Conservation (phyloP, 2,113 vertebrate genomes). For the Perca fluviatilis region DNA sequence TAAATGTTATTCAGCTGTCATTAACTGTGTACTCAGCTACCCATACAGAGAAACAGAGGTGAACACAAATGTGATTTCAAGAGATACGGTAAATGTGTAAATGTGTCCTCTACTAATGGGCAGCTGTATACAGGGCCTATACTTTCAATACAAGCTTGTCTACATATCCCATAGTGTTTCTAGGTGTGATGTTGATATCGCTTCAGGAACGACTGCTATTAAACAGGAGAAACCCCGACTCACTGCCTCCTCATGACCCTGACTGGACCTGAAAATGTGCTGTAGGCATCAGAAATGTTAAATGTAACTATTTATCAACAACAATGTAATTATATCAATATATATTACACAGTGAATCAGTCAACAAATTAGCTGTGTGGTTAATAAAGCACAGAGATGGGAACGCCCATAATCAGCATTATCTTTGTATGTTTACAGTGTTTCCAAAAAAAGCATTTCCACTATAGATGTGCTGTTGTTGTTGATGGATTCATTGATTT, state of each 20-base stretch:
- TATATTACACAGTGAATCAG: not conserved
- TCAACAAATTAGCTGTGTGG: not conserved
- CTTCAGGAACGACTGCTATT: constrained; percentile 63
- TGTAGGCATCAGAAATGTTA: not conserved
- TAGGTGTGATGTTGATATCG: constrained; percentile 39
- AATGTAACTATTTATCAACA: not conserved
- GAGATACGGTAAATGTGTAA: not conserved
- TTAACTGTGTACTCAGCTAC: not conserved
- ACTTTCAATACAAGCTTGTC: not conserved
- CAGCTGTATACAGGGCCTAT: not conserved
- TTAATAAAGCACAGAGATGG: not conserved
- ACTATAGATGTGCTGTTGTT: not conserved
- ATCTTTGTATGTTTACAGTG: not conserved
- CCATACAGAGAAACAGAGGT: not conserved
- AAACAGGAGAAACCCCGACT: constrained; percentile 31
- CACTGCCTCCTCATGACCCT: not conserved
- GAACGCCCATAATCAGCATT: no score
- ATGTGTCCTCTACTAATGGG: not conserved
- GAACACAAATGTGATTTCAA: not conserved
- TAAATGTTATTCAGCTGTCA: constrained; percentile 26
- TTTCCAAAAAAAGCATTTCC: not conserved
- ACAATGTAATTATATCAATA: no score
- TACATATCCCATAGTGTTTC: not conserved
- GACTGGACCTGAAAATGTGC: constrained; percentile 6
- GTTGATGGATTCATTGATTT: no score